A percentile compares a stretch with the other conserved stretches of the same genome.
Evolutionary conservation across 2,888 invertebrate genomes (phyloP).

Genomic region (Oscheius sp.): DNA sequence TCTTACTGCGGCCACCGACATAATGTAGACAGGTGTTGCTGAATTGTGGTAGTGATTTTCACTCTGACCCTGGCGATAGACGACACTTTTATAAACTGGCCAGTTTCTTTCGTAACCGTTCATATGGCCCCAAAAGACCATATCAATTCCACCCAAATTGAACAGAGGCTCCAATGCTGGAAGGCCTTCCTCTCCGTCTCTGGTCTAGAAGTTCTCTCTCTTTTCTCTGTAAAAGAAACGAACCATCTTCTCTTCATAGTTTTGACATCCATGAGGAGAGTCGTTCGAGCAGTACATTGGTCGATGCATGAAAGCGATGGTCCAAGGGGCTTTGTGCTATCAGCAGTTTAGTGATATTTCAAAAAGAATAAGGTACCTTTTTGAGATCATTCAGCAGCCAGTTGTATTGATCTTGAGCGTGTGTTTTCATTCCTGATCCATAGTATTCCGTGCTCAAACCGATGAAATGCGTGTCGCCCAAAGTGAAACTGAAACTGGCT

Average conservation of each 20-base stretch:
- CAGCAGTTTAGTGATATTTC: neutral
- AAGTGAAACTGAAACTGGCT: conserved; percentile 78
- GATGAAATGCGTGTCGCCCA: conserved; percentile 90
- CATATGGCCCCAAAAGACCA: conserved; percentile 95
- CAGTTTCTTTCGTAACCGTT: conserved; percentile 94
- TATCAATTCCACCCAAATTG: conserved; percentile 87
- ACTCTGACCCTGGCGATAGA: conserved; percentile 23
- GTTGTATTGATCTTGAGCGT: conserved; percentile 76
- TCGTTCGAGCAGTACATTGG: conserved; percentile 90
- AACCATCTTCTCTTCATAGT: conserved; percentile 33
- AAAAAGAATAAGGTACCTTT: conserved; percentile 73
- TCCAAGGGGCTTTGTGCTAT: conserved; percentile 81
- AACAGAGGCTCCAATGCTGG: conserved; percentile 84
- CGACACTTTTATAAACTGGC: conserved; percentile 86
- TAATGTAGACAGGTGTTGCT: conserved; percentile 50
- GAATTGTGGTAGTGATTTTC: conserved; percentile 45
- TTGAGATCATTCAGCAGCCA: conserved; percentile 68
- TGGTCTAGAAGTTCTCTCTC: conserved; percentile 25
- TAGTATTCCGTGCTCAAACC: conserved; percentile 93
- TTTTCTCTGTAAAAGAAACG: neutral
- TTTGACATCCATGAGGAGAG: conserved; percentile 37
- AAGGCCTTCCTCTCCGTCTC: conserved; percentile 61
- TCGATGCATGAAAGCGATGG: conserved; percentile 86
- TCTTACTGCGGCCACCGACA: conserved; percentile 45
- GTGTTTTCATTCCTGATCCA: conserved; percentile 86